phyloP scores from a whole-genome alignment of 1,140 invertebrate species.

The Neodiprion fabricii region DNA sequence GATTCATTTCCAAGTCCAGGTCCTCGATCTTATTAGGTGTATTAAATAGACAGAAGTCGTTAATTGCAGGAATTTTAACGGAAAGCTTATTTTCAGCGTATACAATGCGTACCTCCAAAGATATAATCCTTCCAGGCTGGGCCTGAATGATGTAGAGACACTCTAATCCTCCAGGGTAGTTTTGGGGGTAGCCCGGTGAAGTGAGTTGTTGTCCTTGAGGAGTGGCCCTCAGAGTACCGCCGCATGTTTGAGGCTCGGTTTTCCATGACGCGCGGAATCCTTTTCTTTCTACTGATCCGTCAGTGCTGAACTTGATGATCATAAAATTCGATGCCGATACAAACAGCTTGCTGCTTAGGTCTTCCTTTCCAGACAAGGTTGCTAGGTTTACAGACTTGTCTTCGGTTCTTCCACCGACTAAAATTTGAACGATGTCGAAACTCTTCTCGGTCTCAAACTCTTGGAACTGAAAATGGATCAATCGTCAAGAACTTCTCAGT shows the following conservation, averaged over 20 bases:
- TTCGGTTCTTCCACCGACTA: slow-evolving; percentile 93
- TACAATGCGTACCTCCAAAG: slow-evolving; percentile 71
- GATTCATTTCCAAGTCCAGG: slow-evolving; percentile 83
- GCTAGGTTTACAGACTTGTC: slow-evolving; percentile 91
- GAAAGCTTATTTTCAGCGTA: neutral
- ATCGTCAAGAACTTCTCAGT: slow-evolving; percentile 12
- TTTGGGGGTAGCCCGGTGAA: slow-evolving; percentile 90
- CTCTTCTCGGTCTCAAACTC: slow-evolving; percentile 97
- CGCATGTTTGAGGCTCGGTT: slow-evolving; percentile 89
- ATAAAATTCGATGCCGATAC: slow-evolving; percentile 97
- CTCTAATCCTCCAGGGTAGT: slow-evolving; percentile 93
- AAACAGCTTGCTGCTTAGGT: slow-evolving; percentile 82
- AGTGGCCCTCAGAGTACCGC: slow-evolving; percentile 81
- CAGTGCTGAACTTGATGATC: slow-evolving; percentile 96
- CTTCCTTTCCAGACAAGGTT: slow-evolving; percentile 88
- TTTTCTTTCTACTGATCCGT: slow-evolving; percentile 91
- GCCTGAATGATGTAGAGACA: slow-evolving; percentile 92
- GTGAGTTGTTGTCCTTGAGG: slow-evolving; percentile 83
- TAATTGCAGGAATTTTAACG: neutral
- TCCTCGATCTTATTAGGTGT: slow-evolving; percentile 73
- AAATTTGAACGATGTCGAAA: slow-evolving; percentile 94
- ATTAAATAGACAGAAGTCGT: slow-evolving; percentile 5
- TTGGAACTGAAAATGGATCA: slow-evolving; percentile 76
- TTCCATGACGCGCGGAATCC: slow-evolving; percentile 94
- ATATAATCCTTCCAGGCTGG: slow-evolving; percentile 86